Conservation (phyloP, 2,113 vertebrate species). For the Pseudolaguvia tuberculata region DNA sequence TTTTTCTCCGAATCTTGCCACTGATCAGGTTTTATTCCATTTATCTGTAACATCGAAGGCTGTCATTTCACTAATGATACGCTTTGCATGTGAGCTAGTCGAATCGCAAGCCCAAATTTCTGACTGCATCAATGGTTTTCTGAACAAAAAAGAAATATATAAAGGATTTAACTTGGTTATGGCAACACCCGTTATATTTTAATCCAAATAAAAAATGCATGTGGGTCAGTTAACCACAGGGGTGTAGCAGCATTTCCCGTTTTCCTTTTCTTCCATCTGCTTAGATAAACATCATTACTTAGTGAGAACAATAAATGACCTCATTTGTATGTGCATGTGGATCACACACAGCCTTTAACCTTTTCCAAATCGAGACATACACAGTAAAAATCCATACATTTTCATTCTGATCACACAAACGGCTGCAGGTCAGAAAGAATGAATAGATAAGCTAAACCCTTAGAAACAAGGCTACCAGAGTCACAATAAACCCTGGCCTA, state of each 20-base stretch:
- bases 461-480: neutral
- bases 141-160: neutral
- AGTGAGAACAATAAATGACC: slow-evolving; percentile 30
- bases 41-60: neutral
- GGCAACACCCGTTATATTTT: slow-evolving; percentile 12
- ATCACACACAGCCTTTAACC: slow-evolving; percentile 27
- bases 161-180: too few relatives aligned
- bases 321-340: slow-evolving; percentile 28
- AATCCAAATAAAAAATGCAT: slow-evolving; percentile 25
- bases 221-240: slow-evolving; percentile 26
- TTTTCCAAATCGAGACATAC: slow-evolving; percentile 2
- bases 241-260: neutral
- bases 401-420: slow-evolving; percentile 36
- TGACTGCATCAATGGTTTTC: neutral
- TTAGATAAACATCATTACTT: slow-evolving; percentile 26
- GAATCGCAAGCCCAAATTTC: too few relatives aligned
- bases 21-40: neutral
- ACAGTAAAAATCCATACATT: slow-evolving; percentile 29
- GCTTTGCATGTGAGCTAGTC: neutral
- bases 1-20: neutral
- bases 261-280: neutral
- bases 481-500: slow-evolving; percentile 21
- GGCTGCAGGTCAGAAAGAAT: slow-evolving; percentile 4
- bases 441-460: slow-evolving; percentile 6
- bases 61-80: neutral